Evolutionary conservation across 2,797 vertebrate species (phyloP), one percentile per base, ranked within the genome.

Genomic region (Picus viridis): DNA sequence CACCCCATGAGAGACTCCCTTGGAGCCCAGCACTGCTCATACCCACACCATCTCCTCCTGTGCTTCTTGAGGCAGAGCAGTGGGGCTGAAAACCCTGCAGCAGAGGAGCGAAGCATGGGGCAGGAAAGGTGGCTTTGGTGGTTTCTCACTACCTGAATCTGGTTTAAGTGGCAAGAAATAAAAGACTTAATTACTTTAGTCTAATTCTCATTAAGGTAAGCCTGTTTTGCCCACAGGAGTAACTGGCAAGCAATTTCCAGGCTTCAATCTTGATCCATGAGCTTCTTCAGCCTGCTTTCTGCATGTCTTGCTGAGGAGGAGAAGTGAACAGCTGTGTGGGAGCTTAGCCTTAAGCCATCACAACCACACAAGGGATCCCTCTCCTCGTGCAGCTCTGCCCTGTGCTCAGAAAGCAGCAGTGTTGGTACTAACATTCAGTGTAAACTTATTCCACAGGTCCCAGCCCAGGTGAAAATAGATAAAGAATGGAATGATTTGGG

Each of bases 371-470:
- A 45, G 43, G 22, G 8, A 70, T 1, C 39, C 41, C 10, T 30
- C 15, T 29, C 64, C 47, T 43, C n/a, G 15, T 5, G 15, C 34
- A 77, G 10, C 39, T n/a, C 56, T 74, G 62, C 20, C 41, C 16
- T 3, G 43, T 9, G 11, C 57, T 39, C 22, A 5, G 12, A 26
- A 78, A 78, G 58, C 19, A 58, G 20, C 12, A 61, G 7, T 1
- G 1, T 2, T 1, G 0, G 16, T 22, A 67, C 2, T 22, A 36
- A 51, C 1, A 5, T 8, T 61, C 57, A 23, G 12, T 3, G 45
- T 3, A 30, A 67, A 18, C 39, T 22, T 14, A 62, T 36, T 83
- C 53, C 30, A 3, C 0, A 0, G 30, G 12, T 56, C 10, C 26
- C 9, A 57, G 9, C 12, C 24, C n/a, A 54, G 20, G 3, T 4